Evolutionary conservation across 2,797 vertebrate species (phyloP), one percentile per base, ranked within the genome.

Genomic region (Brotula barbata): DNA sequence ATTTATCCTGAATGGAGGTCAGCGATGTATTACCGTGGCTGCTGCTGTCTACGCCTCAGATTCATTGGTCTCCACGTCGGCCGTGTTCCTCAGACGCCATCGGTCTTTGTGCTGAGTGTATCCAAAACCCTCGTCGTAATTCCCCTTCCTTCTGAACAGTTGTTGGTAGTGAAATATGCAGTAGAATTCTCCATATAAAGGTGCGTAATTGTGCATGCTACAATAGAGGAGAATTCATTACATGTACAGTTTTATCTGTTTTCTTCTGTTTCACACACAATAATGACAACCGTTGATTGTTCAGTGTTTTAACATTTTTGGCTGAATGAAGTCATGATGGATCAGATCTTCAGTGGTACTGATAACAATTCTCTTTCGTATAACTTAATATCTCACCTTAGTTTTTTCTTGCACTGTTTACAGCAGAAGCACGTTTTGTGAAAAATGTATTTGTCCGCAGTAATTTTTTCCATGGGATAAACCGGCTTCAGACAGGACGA

Each of bases 381-480:
- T 15, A 47, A 50, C 43, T 34, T 3, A 14, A 55, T 3, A 43
- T 80, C 92, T 93, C 88, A 95, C 94, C 94, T 96, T 44, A 95
- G 77, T 73, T 90, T 92, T 85, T 87, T 94, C 64, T 90, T 68
- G 2, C 94, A 96, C 63, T 89, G 58, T 64, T 88, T 92, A 77
- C 94, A 95, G 84, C 91, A 89, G 89, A 96, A 95, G 82, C 94
- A 95, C 0, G 69, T 85, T 86, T 36, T 90, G 81, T 95, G 93
- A 76, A 94, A 89, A 71, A 90, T 85, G 31, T 85, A 72, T 75
- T 89, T 90, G 81, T 92, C 91, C 8, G 89, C 61, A 28, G 77
- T 75, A 49, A 93, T 86, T 78, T 85, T 68, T 85, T 95, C 93
- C 92, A 90, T 88, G 12, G 89, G 70, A 75, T 92, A 93, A 65